phyloP scores from a whole-genome alignment of 2,797 vertebrate species.

The Gallirallus australis region DNA sequence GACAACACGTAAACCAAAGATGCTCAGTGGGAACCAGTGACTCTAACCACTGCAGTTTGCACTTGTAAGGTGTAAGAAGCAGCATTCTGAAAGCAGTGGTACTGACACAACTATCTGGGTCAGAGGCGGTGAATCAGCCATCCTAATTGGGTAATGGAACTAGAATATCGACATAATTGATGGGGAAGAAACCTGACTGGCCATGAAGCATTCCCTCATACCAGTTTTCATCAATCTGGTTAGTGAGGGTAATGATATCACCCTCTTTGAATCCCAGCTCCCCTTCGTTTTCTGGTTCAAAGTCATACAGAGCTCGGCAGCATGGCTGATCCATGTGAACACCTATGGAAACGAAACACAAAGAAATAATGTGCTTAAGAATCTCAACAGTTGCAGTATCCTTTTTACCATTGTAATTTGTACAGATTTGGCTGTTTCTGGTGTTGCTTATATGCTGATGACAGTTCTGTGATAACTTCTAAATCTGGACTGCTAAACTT shows the following conservation, averaged over 20 bases:
- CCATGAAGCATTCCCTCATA: constrained; percentile 97
- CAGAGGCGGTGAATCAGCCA: constrained; percentile 60
- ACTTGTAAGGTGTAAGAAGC: constrained; percentile 80
- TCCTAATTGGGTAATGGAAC: constrained; percentile 93
- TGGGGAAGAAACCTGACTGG: constrained; percentile 98
- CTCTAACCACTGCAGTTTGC: constrained; percentile 79
- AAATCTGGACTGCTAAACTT: background rate
- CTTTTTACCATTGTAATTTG: background rate
- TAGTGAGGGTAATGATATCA: constrained; percentile 96
- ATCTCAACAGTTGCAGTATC: background rate
- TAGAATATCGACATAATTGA: constrained; percentile 98
- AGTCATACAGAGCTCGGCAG: constrained; percentile 96
- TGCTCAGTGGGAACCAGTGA: constrained; percentile 67
- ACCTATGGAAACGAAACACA: constrained; percentile 71
- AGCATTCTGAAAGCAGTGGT: constrained; percentile 84
- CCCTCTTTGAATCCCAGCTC: constrained; percentile 98
- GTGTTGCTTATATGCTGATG: background rate
- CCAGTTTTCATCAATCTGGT: constrained; percentile 99
- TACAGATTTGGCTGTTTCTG: background rate
- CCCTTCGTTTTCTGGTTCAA: constrained; percentile 97
- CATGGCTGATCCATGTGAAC: constrained; percentile 95
- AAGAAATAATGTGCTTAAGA: background rate
- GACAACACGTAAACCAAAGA: constrained; percentile 74
- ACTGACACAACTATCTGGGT: constrained; percentile 70
- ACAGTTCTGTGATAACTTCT: background rate